Percentiles rank a stretch among this genome's conserved stretches.
phyloP scores from a whole-genome alignment of 2,888 invertebrate genomes.

The Brenthis ino region DNA sequence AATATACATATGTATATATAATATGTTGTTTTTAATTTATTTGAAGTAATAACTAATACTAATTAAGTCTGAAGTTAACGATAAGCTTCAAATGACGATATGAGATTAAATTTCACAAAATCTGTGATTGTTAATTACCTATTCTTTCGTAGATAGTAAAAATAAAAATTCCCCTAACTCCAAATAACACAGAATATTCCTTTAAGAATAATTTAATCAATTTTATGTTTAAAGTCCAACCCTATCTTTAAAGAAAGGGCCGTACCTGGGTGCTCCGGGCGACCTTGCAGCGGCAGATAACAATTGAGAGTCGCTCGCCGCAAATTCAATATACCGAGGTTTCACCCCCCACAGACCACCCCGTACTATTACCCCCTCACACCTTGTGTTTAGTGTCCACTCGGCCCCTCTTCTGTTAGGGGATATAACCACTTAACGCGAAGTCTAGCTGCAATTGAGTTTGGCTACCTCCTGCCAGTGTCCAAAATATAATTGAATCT shows the following conservation, averaged over 20 bases:
- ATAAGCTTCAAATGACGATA: too few relatives aligned
- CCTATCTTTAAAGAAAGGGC: constrained; percentile 71
- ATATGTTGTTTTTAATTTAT: too few relatives aligned
- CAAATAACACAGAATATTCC: neutral
- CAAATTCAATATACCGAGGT: constrained; percentile 81
- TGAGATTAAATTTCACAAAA: too few relatives aligned
- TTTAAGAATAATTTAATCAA: constrained; percentile 27
- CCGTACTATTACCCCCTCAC: constrained; percentile 42
- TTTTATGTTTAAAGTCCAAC: constrained; percentile 46
- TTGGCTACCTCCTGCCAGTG: constrained; percentile 57
- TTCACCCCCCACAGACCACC: constrained; percentile 58
- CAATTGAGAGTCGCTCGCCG: constrained; percentile 74
- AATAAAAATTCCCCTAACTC: too few relatives aligned
- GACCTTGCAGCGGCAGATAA: constrained; percentile 79
- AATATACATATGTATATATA: too few relatives aligned
- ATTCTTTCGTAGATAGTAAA: too few relatives aligned
- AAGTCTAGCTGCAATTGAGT: constrained; percentile 78
- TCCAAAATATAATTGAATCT: constrained; percentile 54
- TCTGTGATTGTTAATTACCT: too few relatives aligned
- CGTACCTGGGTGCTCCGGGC: constrained; percentile 56
- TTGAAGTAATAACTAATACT: too few relatives aligned
- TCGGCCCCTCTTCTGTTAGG: constrained; percentile 64
- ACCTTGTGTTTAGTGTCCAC: constrained; percentile 72
- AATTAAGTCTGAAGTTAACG: too few relatives aligned
- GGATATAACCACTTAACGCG: constrained; percentile 80